Base-by-base conservation (phyloP, 2,113 vertebrate genomes). In the Sylvilagus bachmani region DNA sequence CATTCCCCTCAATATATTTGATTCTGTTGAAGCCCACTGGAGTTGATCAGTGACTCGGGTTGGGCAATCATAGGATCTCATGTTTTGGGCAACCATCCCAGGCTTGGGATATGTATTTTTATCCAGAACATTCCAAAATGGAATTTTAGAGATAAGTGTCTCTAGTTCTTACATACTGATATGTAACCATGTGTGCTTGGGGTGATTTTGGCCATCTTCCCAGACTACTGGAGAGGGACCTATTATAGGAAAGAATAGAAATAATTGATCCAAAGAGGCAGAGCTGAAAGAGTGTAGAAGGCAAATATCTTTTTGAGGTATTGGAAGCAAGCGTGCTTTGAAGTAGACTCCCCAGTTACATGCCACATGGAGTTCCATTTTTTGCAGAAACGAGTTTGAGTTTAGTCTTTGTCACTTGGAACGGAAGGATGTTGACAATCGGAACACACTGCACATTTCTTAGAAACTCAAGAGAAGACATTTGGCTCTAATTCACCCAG, bases 1-100 rank as follows among this genome's bases (percentile, higher is more conserved):
- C 14, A 22, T 10, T 9, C 85, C 31, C 0, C 4, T 89, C 22
- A 2, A 1, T 22, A 16, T 13, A 0, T 24, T 6, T 3, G 6
- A 38, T 55, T 25, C 33, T 19, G 8, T 5, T 19, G 8, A 70
- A 58, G 2, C 0, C 13, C 77, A 21, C 5, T 4, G 31, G 36
- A 61, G 14, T 7, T 4, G 14, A 0, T 58, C 79, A 44, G 2
- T 71, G 55, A 73, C 16, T 16, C 14, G 36, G 21, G 8, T 19
- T 62, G 1, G 36, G 13, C 2, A n/a, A 10, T 61, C 24, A 29
- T 3, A 11, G 38, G 19, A 38, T 14, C 11, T 6, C 19, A 6
- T 49, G 21, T n/a, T 51, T 38, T 17, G 10, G 31, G 1, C 1
- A n/a, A 27, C 7, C 16, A 10, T n/a, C 33, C 29, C 0, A 36